phyloP scores from a whole-genome alignment of 2,113 vertebrate species.

The Calyptommatus sinebrachiatus region DNA sequence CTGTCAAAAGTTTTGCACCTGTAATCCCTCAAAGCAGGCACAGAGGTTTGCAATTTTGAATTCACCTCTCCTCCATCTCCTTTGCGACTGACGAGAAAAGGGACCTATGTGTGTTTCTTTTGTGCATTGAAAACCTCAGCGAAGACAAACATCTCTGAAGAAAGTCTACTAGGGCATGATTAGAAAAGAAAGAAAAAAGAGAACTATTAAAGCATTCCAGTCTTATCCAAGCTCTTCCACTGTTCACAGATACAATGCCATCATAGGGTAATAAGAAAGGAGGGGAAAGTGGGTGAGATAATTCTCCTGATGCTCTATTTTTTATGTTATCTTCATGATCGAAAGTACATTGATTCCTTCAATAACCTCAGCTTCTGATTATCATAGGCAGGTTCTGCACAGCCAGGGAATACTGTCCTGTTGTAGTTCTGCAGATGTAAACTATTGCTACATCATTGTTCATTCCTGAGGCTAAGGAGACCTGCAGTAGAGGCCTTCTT shows the following conservation, averaged over 20 bases:
- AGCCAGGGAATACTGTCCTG: too few species aligned
- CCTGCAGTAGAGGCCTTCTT: too few species aligned
- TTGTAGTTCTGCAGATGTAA: too few species aligned
- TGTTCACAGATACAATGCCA: constrained; percentile 9
- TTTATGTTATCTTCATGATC: neutral
- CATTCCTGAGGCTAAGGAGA: too few species aligned
- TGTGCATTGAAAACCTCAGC: accelerated
- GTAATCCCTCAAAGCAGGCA: constrained; percentile 6
- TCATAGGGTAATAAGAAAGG: neutral
- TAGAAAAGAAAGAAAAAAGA: neutral
- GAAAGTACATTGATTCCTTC: neutral
- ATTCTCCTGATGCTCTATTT: neutral
- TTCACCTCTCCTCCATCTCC: constrained; percentile 29
- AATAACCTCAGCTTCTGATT: neutral
- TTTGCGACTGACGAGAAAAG: constrained; percentile 16
- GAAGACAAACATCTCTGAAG: neutral
- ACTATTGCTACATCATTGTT: too few species aligned
- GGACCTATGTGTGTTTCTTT: neutral
- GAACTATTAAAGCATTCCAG: neutral
- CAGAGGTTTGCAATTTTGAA: neutral
- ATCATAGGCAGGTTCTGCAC: too few species aligned
- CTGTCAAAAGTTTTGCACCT: constrained; percentile 39
- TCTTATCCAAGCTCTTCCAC: neutral
- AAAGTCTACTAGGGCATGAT: constrained; percentile 2
- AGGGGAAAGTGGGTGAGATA: neutral